phyloP scores from a whole-genome alignment of 1,140 invertebrate species.

The Cyphomyrmex costatus region DNA sequence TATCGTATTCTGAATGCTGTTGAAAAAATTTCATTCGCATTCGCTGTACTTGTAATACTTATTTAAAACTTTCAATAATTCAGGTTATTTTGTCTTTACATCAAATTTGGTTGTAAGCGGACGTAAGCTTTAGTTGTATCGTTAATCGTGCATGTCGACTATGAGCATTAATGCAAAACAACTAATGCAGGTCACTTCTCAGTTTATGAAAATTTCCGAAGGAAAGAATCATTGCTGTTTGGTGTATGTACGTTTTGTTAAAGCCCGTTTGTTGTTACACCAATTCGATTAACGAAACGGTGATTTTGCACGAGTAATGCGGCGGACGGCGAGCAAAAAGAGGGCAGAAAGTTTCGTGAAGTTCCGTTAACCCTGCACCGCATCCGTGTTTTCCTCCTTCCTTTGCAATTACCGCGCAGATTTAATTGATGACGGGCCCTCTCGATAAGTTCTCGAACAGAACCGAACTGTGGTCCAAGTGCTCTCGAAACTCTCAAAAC shows the following conservation, averaged over 20 bases:
- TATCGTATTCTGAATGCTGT: no score
- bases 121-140: no score
- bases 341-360: conserved; percentile 45
- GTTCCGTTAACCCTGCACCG: conserved; percentile 23
- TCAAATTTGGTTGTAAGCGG: no score
- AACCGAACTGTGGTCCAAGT: conserved; percentile 40
- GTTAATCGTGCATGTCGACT: no score
- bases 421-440: conserved; percentile 64
- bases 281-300: conserved; percentile 56
- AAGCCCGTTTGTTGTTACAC: conserved; percentile 4
- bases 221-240: no score
- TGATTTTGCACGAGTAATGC: conserved; percentile 52
- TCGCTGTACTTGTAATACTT: no score
- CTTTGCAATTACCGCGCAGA: conserved; percentile 58
- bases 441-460: conserved; percentile 51
- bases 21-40: no score
- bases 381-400: conserved; percentile 43
- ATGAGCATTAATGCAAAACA: no score
- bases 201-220: no score
- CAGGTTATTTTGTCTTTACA: no score
- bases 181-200: no score
- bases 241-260: background rate
- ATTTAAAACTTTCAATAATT: no score
- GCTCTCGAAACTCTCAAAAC: conserved; percentile 49
- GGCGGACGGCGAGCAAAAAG: conserved; percentile 30